Evolutionary conservation across 2,888 invertebrate species (phyloP).

Genomic region (Busseola fusca): DNA sequence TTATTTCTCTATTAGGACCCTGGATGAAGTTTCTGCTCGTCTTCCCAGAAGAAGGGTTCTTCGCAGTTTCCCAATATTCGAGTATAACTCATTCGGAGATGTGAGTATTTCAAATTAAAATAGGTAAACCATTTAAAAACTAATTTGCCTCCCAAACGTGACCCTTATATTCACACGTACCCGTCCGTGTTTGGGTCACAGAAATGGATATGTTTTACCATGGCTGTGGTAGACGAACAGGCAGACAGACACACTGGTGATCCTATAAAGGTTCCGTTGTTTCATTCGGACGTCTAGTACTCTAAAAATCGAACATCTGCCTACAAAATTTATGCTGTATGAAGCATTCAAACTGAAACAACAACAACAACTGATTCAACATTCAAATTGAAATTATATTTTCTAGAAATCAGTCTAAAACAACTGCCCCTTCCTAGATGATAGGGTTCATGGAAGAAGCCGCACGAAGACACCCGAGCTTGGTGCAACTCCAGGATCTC

Average conservation of each 20-base stretch:
- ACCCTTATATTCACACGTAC: too few relatives aligned
- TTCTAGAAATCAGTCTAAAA: neutral
- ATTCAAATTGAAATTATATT: neutral
- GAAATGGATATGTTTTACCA: too few relatives aligned
- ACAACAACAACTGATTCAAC: too few relatives aligned
- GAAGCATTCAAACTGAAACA: neutral
- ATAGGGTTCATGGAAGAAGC: constrained; percentile 69
- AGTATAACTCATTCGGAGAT: constrained; percentile 73
- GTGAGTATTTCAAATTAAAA: constrained; percentile 67
- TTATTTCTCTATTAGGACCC: constrained; percentile 63
- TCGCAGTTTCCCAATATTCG: constrained; percentile 68
- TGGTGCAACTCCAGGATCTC: constrained; percentile 83
- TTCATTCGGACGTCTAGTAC: too few relatives aligned
- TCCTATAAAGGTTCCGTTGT: too few relatives aligned
- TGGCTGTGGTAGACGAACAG: too few relatives aligned
- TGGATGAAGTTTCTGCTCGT: constrained; percentile 67
- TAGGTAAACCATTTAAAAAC: too few relatives aligned
- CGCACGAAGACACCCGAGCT: constrained; percentile 75
- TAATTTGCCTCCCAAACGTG: too few relatives aligned
- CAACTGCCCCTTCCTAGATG: constrained; percentile 69
- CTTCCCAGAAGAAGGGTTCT: constrained; percentile 72
- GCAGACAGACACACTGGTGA: too few relatives aligned
- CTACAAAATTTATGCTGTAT: neutral
- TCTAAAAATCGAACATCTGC: too few relatives aligned
- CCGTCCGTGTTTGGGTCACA: too few relatives aligned